Base-by-base conservation (phyloP, 2,113 vertebrate genomes). In the Oenanthe melanoleuca region DNA sequence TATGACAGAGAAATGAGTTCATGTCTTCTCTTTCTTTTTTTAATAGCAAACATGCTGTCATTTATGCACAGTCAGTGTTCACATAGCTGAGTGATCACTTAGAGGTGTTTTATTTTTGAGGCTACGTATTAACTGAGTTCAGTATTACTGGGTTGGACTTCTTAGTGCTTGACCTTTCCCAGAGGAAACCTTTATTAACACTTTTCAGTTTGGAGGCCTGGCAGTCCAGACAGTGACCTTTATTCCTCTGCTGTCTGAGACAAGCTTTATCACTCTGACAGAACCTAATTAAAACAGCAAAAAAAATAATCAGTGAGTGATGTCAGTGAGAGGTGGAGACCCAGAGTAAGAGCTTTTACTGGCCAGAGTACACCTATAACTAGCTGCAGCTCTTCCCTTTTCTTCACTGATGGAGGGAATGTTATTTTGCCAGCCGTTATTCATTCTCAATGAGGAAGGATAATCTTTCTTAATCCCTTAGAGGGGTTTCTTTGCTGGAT, bases 321-420 rank as follows among this genome's bases (percentile, higher is more conserved):
- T 96, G 91, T 98, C 96, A 97, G 72, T 59, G 55, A 95, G 86
- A 97, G 95, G 95, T 2, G 5, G 80, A 96, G 74, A 96, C 91
- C 55, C 37, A 96, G 87, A 97, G 65, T 66, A 93, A 85, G 75
- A 81, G 56, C 60, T 95, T 96, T 93, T 86, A 95, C 88, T 97
- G 94, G 80, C 95, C 96, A 71, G 86, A 88, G 60, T 92, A 80
- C 71, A 86, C 96, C 63, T 80, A 3, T 80, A 95, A 82, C 77
- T 83, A 74, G 31, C 89, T 92, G 47, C 59, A 55, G 70, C 59
- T 96, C 89, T 96, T 85, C 66, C 65, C 34, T 92, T 96, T 93
- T 86, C 75, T 95, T 96, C 89, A 28, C 75, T 80, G 85, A 60
- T 90, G 94, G 28, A 95, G 95, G 87, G 96, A 97, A 86, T 66